These are phyloP conservation scores for Melanotaenia trifasciata DNA, from an alignment of 2,797 vertebrate species.

Conservation along the genomic window DNA sequence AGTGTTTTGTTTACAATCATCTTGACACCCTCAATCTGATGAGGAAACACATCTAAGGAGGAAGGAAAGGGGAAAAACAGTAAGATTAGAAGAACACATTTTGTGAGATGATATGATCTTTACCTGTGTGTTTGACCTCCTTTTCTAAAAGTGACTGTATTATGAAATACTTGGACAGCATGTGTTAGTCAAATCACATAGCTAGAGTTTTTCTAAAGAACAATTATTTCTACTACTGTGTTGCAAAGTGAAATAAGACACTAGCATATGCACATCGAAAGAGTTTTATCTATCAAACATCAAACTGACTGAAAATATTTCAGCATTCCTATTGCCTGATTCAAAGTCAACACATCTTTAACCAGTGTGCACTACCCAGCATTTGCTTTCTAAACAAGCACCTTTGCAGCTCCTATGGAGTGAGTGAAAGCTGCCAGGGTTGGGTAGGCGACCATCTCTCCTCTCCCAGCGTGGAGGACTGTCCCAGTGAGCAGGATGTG, in stretches of 20 bases:
- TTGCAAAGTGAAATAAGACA: not conserved
- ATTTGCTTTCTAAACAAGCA: conserved; percentile 49
- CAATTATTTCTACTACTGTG: not conserved
- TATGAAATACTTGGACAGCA: too few species aligned
- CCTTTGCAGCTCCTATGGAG: conserved; percentile 94
- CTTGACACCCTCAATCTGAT: conserved; percentile 96
- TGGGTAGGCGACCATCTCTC: conserved; percentile 86
- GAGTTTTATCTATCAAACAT: not conserved
- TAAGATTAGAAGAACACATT: not conserved
- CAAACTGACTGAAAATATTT: not conserved
- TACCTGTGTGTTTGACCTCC: not conserved
- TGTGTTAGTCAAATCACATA: not conserved
- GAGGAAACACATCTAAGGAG: conserved; percentile 92
- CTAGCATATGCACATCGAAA: not conserved
- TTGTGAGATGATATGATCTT: not conserved
- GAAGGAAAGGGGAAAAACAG: not conserved
- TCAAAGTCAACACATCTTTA: not conserved
- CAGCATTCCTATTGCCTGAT: not conserved
- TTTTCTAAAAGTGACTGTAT: too few species aligned
- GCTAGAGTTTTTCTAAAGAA: not conserved
- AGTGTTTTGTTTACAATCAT: conserved; percentile 92
- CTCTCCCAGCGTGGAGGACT: conserved; percentile 84
- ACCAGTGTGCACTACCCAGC: not conserved
- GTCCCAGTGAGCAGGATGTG: conserved; percentile 80
- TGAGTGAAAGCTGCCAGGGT: conserved; percentile 94